A percentile compares a stretch with the other conserved stretches of the same genome.
These are phyloP conservation scores for Sphinx pinastri DNA, from an alignment of 2,888 invertebrate genomes.

Conservation along the genomic window DNA sequence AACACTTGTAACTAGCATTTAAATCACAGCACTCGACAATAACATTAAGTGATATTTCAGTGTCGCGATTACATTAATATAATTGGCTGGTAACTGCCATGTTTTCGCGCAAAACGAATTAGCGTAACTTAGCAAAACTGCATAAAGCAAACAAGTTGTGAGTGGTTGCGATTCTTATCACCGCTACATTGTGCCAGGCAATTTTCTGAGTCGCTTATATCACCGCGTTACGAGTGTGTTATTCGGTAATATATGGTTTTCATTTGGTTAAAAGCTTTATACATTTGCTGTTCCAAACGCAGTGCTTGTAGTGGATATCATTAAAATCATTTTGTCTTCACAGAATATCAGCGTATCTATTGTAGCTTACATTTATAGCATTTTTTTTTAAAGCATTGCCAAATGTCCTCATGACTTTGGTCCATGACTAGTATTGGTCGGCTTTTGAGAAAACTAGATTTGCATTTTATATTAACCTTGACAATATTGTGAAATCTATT, in stretches of 20 bases:
- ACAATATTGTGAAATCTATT: neutral
- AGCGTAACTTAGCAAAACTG: slow-evolving; percentile 57
- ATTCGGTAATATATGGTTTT: slow-evolving; percentile 77
- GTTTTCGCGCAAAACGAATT: slow-evolving; percentile 52
- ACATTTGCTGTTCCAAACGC: slow-evolving; percentile 68
- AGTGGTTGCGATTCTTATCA: slow-evolving; percentile 59
- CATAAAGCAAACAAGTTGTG: slow-evolving; percentile 64
- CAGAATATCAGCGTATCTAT: too few relatives aligned
- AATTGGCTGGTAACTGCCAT: slow-evolving; percentile 53
- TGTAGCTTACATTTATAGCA: slow-evolving; percentile 38
- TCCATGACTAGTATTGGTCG: neutral
- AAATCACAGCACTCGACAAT: slow-evolving; percentile 34
- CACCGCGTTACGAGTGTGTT: slow-evolving; percentile 73
- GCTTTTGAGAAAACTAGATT: neutral
- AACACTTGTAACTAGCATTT: slow-evolving; percentile 17
- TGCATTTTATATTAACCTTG: neutral
- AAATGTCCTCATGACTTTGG: slow-evolving; percentile 19
- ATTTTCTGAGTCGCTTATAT: slow-evolving; percentile 74
- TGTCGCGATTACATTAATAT: slow-evolving; percentile 44
- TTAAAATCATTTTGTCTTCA: slow-evolving; percentile 64
- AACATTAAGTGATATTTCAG: slow-evolving; percentile 39
- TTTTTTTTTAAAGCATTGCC: slow-evolving; percentile 49
- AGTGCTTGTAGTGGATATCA: slow-evolving; percentile 66
- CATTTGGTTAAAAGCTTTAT: slow-evolving; percentile 82
- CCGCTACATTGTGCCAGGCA: slow-evolving; percentile 67